A percentile compares a stretch with the other conserved stretches of the same genome.
phyloP scores from a whole-genome alignment of 1,140 invertebrate genomes.

The Drosophila lacertosa region DNA sequence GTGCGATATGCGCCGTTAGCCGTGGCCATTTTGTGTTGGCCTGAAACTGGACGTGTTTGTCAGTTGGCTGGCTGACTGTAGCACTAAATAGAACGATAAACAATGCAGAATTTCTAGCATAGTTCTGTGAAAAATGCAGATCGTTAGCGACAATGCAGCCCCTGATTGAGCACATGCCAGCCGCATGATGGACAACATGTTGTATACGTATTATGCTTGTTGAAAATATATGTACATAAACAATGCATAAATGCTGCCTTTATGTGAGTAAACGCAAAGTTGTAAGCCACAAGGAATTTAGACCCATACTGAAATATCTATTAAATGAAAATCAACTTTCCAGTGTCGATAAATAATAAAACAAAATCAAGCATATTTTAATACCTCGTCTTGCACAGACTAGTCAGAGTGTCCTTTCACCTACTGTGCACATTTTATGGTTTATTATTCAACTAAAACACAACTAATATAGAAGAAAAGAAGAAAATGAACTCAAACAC shows the following conservation, averaged over 20 bases:
- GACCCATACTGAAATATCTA: no score
- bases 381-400: neutral
- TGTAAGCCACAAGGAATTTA: no score
- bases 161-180: constrained; percentile 30
- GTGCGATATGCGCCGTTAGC: constrained; percentile 9
- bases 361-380: no score
- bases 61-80: constrained; percentile 4
- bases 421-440: no score
- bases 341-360: no score
- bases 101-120: constrained; percentile 26
- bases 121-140: constrained; percentile 31
- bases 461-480: constrained; percentile 4
- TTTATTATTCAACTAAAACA: constrained; percentile 4
- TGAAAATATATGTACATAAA: constrained; percentile 18
- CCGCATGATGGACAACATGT: constrained; percentile 16
- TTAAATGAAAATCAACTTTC: no score
- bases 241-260: neutral
- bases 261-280: no score
- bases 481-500: constrained; percentile 11
- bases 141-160: constrained; percentile 34
- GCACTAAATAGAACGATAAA: constrained; percentile 33
- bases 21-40: constrained; percentile 13
- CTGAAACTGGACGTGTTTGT: constrained; percentile 6
- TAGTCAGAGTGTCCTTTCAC: no score
- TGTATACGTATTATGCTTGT: neutral